Base-by-base conservation (phyloP, 2,888 invertebrate genomes). In the Augiades crinisus region DNA sequence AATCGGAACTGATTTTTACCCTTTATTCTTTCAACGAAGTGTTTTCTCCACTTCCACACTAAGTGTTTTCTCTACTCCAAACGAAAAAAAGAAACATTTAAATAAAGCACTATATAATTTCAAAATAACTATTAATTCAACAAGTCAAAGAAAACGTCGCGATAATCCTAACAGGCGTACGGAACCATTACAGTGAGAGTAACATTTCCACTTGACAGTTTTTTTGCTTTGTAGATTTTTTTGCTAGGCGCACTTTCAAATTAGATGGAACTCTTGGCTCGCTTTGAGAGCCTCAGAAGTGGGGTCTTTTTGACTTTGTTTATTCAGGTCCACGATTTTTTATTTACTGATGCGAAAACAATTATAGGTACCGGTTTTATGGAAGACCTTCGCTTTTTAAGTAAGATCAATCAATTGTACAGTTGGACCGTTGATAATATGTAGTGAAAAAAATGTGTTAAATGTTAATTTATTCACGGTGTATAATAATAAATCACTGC, bases 221-320 rank as follows among this genome's bases (percentile, higher is more conserved):
- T 17, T 31, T 17, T 19, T 44, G 8, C 13, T 44, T 10, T 7
- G 19, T 41, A 33, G 17, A 31, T 19, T 19, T 19, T 41, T 45
- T 44, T 43, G 43, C 33, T 45, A 31, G 21, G 44, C 33, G 44
- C 33, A 22, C 45, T 33, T 33, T 45, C 22, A 45, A 45, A 45
- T 45, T 22, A 45, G 33, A 22, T 34, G 45, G 34, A 34, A 45
- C 45, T 45, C 34, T 34, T 34, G 45, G 16, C 14, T 34, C 21
- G 6, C 45, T 45, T 22, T 34, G 45, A 34, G 22, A 13, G 21
- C 13, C 14, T 33, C 33, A n/a, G 33, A 33, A 44, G 33, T 44
- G 21, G 22, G 31, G 8, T 17, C 21, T 44, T 33, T 30, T 33
- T 4, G 41, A 43, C 44, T 33, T 33, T 44, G 19, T 21, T 44